Evolutionary conservation across 2,797 vertebrate species (phyloP).

Genomic region (Staurois parvus): DNA sequence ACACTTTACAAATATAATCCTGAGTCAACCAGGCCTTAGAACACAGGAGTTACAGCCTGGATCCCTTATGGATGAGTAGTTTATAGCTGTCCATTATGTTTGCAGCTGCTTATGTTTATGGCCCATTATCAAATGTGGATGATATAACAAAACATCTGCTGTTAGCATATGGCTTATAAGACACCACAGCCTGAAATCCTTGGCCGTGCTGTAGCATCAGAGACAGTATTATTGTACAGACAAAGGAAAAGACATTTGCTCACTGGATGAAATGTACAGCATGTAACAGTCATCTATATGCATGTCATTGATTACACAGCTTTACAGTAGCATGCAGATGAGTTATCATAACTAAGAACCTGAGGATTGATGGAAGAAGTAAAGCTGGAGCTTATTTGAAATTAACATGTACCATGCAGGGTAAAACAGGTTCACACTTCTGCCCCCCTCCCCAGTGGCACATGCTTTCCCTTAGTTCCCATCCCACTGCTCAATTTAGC

Average conservation of each 20-base stretch:
- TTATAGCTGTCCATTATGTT: no score
- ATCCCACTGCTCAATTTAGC: no score
- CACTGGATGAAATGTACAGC: background rate
- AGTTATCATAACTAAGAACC: background rate
- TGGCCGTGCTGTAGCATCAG: slow-evolving; percentile 24
- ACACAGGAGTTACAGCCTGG: no score
- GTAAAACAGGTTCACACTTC: no score
- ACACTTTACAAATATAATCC: no score
- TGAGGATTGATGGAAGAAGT: background rate
- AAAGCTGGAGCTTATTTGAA: background rate
- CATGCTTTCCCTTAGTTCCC: no score
- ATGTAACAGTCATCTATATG: slow-evolving; percentile 11
- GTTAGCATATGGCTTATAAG: background rate
- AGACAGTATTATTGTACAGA: background rate
- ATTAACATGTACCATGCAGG: no score
- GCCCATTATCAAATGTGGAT: background rate
- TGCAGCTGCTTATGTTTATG: background rate
- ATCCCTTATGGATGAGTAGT: no score
- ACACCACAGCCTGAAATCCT: slow-evolving; percentile 11
- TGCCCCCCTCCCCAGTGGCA: no score
- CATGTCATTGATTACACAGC: background rate
- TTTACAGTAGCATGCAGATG: background rate
- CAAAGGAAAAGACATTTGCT: background rate
- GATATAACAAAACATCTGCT: background rate
- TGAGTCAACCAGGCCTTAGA: no score